phyloP scores from a whole-genome alignment of 2,113 vertebrate genomes.

The Numenius arquata region DNA sequence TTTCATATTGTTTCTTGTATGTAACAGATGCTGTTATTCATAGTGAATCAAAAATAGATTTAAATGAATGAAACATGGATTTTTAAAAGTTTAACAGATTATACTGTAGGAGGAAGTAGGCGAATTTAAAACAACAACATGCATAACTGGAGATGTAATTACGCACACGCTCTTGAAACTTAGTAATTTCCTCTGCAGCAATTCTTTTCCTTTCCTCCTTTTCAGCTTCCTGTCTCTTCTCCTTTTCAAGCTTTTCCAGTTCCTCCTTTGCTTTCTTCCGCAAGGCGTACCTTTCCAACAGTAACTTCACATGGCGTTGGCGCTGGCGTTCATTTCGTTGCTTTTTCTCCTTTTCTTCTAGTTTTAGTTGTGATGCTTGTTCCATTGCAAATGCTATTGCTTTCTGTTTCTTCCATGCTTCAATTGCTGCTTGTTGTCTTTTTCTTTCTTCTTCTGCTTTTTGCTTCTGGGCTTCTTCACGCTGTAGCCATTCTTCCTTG shows the following conservation, averaged over 20 bases:
- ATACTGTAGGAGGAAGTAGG: background rate
- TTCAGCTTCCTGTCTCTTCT: constrained; percentile 68
- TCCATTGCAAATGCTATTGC: constrained; percentile 71
- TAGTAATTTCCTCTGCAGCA: constrained; percentile 72
- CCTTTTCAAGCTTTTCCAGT: constrained; percentile 65
- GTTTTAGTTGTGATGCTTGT: constrained; percentile 66
- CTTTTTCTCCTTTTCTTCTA: constrained; percentile 72
- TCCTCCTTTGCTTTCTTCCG: constrained; percentile 80
- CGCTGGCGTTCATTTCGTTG: constrained; percentile 72
- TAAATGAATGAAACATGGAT: background rate
- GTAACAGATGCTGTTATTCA: background rate
- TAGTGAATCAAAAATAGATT: background rate
- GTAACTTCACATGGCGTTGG: constrained; percentile 76
- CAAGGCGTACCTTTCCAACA: constrained; percentile 72
- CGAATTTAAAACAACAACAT: background rate
- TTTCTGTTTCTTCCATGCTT: constrained; percentile 82
- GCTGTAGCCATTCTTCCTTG: constrained; percentile 26
- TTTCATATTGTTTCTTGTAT: background rate
- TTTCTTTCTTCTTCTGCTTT: constrained; percentile 75
- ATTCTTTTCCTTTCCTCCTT: constrained; percentile 75
- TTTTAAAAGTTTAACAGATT: background rate
- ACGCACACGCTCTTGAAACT: constrained; percentile 83
- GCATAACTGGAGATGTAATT: background rate
- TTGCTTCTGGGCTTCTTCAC: constrained; percentile 64
- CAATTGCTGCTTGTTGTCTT: constrained; percentile 61